Conservation (phyloP, 1,140 invertebrate genomes). For the Uloborus diversus region DNA sequence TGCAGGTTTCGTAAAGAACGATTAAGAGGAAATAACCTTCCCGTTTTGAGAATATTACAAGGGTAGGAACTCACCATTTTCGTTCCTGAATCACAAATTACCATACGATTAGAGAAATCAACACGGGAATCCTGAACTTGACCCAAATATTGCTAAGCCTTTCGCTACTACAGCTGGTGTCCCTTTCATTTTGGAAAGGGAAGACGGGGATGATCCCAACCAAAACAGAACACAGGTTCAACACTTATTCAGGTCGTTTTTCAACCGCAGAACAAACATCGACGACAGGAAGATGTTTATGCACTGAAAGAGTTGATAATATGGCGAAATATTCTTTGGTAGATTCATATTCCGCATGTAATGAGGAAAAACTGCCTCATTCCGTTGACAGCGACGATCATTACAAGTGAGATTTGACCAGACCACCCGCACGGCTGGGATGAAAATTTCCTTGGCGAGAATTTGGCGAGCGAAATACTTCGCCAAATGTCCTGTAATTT, state of each 20-base stretch:
- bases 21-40: not conserved
- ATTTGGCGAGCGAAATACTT: too few relatives aligned
- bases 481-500: too few relatives aligned
- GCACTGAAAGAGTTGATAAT: not conserved
- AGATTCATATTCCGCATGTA: not conserved
- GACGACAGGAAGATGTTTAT: not conserved
- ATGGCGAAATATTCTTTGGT: not conserved
- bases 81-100: not conserved
- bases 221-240: not conserved
- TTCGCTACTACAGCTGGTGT: slow-evolving; percentile 7
- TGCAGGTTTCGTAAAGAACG: not conserved
- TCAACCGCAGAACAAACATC: not conserved
- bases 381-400: too few relatives aligned
- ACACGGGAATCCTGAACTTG: slow-evolving; percentile 9
- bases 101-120: not conserved
- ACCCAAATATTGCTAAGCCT: slow-evolving; percentile 9
- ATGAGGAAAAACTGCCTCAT: too few relatives aligned
- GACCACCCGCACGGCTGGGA: too few relatives aligned
- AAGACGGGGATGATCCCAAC: not conserved
- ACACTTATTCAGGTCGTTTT: not conserved
- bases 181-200: slow-evolving; percentile 3
- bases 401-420: too few relatives aligned
- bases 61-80: not conserved
- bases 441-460: too few relatives aligned
- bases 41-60: not conserved